Evolutionary conservation across 1,140 invertebrate species (phyloP), one percentile per base, ranked within the genome.

Genomic region (Drosophila orosa): DNA sequence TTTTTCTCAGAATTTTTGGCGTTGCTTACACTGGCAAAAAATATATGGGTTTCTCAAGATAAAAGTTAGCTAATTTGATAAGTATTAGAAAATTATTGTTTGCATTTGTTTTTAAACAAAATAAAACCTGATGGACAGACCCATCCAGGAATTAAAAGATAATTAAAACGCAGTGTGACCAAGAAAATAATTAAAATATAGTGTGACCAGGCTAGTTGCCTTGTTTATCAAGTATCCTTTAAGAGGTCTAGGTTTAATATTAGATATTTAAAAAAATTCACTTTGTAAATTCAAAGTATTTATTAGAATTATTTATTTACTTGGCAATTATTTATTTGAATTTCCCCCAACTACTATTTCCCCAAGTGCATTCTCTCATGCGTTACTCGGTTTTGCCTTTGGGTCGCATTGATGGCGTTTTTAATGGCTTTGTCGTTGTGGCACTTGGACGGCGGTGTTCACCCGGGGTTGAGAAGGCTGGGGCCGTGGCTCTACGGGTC

Each of bases 331-430:
- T n/a, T 13, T n/a, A 27, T 29, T 12, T 13, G 6, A 15, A 13
- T 5, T 3, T 15, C 0, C 12, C 3, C 27, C 0, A 31, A 25
- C 5, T n/a, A 33, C 63, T n/a, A n/a, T 68, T 68, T 45, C 44
- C 25, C 45, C 25, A n/a, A 47, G 40, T 25, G 29, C 37, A 47
- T 13, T 24, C 27, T n/a, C 65, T 31, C 65, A 65, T 48, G 44
- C 65, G 66, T 58, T 59, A 56, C 22, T 48, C 37, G 57, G 27
- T 24, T 57, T 33, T 62, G 71, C 52, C 55, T 62, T 74, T 55
- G 71, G 72, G 45, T 85, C 62, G 69, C 74, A 75, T 85, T 86
- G 81, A 85, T 85, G 65, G 79, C 82, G 68, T 79, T 87, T 87
- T 87, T 87, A 87, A 86, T 86, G 83, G 83, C 82, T 65, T 76